These are phyloP conservation scores for Netelia fuscicornis DNA, from an alignment of 2,888 invertebrate species.

Conservation along the genomic window DNA sequence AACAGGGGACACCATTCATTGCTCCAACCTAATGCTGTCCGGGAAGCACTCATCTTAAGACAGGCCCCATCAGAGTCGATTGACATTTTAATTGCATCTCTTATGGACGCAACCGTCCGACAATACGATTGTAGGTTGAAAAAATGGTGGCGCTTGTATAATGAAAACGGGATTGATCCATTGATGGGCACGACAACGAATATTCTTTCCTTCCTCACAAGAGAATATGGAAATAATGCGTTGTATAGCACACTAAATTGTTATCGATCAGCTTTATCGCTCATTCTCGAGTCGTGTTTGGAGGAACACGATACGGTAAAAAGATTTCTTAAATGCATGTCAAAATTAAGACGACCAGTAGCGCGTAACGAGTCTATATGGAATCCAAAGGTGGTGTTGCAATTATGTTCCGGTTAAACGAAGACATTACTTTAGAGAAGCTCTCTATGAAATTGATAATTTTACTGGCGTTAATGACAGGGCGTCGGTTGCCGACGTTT, in stretches of 20 bases:
- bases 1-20: constrained; percentile 66
- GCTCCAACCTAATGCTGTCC: constrained; percentile 52
- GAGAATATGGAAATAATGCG: constrained; percentile 49
- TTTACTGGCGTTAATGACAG: too few relatives aligned
- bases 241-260: constrained; percentile 72
- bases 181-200: neutral
- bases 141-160: constrained; percentile 44
- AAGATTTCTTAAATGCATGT: constrained; percentile 72
- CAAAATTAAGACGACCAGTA: constrained; percentile 66
- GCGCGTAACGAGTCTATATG: constrained; percentile 62
- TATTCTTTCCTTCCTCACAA: constrained; percentile 28
- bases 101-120: constrained; percentile 28
- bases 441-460: too few relatives aligned
- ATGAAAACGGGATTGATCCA: neutral
- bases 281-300: constrained; percentile 67
- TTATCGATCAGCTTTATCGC: constrained; percentile 71
- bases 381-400: constrained; percentile 57
- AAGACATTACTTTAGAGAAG: too few relatives aligned
- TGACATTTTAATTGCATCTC: constrained; percentile 34
- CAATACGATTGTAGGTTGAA: constrained; percentile 42
- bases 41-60: constrained; percentile 20
- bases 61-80: constrained; percentile 34
- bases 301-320: constrained; percentile 67
- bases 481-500: too few relatives aligned
- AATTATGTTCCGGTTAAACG: too few relatives aligned